Evolutionary conservation across 37 sponge, comb jelly and placozoan species (phyloP), one percentile per base, ranked within the genome.

Genomic region (Hormiphora californensis): DNA sequence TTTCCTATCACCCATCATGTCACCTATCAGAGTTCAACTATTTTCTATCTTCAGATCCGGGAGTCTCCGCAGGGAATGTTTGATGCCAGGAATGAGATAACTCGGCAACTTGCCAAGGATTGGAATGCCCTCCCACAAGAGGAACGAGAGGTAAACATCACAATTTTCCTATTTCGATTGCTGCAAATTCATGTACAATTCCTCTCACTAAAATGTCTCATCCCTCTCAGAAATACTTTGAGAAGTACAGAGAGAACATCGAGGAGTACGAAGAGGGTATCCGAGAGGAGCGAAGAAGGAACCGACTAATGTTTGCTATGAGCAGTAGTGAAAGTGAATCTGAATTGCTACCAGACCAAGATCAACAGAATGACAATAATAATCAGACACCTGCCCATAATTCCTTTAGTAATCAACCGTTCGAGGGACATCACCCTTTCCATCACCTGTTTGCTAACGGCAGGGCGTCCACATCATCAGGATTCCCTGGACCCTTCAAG

Each of bases 121-220:
- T 73, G 81, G 81, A 73, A 73, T 41, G 81, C 81, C 5, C 25
- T 73, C 46, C 81, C 81, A 36, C 81, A 73, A 73, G 81, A 73
- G 27, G 81, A 73, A 73, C 40, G 81, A 30, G 81, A 73, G 59
- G 59, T 57, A 19, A 12, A 30, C 19, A 12, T 28, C 25, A 28
- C 4, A 15, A 49, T 15, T 17, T 17, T 49, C 15, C 12, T 9
- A 9, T 49, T 49, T 49, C 53, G 9, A 49, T 49, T 17, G 53
- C 9, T 15, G 53, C 9, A 49, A 49, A 49, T 17, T 46, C 51
- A 17, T 12, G 51, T 46, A 46, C 12, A 46, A 17, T 46, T 46
- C 12, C 8, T 46, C 12, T 46, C 11, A 46, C 8, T 17, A 28
- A 28, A 57, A n/a, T 23, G 19, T 4, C 5, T 19, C 22, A 23